Percentiles rank a stretch among this genome's conserved stretches.
Evolutionary conservation across 1,140 invertebrate genomes (phyloP).

Genomic region (Bombus balteatus): DNA sequence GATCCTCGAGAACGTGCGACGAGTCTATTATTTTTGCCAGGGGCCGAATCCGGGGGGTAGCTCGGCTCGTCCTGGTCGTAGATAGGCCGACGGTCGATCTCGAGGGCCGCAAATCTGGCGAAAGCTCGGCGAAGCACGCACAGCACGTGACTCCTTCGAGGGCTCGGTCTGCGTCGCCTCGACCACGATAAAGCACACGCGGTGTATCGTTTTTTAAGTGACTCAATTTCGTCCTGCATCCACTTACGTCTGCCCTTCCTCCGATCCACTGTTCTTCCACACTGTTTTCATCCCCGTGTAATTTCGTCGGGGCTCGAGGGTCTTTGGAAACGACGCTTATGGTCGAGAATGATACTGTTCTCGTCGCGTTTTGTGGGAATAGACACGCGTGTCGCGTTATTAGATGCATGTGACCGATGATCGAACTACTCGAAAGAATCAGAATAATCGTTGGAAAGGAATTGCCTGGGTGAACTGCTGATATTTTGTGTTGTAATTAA

Average conservation of each 20-base stretch:
- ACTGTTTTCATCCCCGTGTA: constrained; percentile 4
- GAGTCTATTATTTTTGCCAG: constrained; percentile 77
- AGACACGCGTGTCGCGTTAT: too few species aligned
- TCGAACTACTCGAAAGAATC: background rate
- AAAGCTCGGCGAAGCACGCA: constrained; percentile 79
- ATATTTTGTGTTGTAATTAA: background rate
- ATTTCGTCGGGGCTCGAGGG: background rate
- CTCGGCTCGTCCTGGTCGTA: constrained; percentile 59
- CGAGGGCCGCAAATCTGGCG: constrained; percentile 81
- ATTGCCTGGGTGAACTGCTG: too few species aligned
- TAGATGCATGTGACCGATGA: background rate
- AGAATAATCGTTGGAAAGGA: background rate
- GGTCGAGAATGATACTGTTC: background rate
- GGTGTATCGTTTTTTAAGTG: constrained; percentile 72
- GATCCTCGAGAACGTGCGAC: constrained; percentile 57
- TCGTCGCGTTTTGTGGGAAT: background rate
- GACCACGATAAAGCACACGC: constrained; percentile 80
- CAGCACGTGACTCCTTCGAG: constrained; percentile 74
- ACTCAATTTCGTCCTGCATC: constrained; percentile 57
- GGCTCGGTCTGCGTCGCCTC: constrained; percentile 66
- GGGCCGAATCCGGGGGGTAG: constrained; percentile 47
- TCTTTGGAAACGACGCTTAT: background rate
- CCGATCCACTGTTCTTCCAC: background rate
- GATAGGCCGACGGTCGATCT: constrained; percentile 62
- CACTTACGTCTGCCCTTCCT: constrained; percentile 9